Evolutionary conservation across 2,888 invertebrate genomes (phyloP), one percentile per base, ranked within the genome.

Genomic region (Philopedon plagiatum): DNA sequence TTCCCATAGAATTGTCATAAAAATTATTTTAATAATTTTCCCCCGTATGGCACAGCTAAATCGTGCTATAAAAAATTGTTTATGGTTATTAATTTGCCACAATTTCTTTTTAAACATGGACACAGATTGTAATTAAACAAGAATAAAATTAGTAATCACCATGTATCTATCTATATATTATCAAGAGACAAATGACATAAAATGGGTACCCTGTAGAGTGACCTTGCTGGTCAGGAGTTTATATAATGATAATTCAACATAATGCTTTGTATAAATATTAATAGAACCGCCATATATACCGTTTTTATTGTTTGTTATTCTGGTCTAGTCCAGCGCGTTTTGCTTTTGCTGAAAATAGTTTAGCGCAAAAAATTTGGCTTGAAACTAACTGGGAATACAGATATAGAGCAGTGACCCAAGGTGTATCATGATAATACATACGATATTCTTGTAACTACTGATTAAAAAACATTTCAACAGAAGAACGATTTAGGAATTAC

Each of bases 181-280:
- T 54, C 54, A 23, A 54, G 11, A 5, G 15, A 9, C 13, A 23
- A 41, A 37, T 60, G 60, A 13, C 60, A 60, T 60, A 13, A 60
- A 41, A 18, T 37, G 1, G 19, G 39, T 37, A 8, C 7, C 49
- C 49, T 23, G 49, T n/a, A 23, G 46, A 21, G 21, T 21, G 46
- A 21, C 67, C 71, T 61, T 66, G 71, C 46, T 11, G 19, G 19
- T 67, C 37, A 68, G 56, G 51, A 68, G 9, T 57, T 61, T 49
- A 68, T 39, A 60, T 60, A 60, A 21, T 26, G 44, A 26, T 29
- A 60, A 60, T 72, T 51, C 39, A 51, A 60, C 54, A 60, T 29
- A 60, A 60, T 34, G 61, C 39, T 69, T 67, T 62, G 39, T 69
- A 73, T 73, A 69, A 73, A 73, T 73, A 73, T 73, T 73, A 73